phyloP scores from a whole-genome alignment of 2,888 invertebrate genomes.

The Aplocera efformata region DNA sequence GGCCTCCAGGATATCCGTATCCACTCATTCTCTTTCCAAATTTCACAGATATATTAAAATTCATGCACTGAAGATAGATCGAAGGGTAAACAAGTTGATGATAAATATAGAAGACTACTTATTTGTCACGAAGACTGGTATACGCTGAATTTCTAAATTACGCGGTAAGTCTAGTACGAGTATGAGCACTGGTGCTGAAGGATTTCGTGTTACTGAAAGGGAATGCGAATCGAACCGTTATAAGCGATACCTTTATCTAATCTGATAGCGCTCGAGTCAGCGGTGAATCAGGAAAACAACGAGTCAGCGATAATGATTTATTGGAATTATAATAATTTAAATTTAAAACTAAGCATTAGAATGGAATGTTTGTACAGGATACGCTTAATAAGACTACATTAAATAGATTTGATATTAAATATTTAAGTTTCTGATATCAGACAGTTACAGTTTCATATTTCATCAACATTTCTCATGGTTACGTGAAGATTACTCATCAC shows the following conservation, averaged over 20 bases:
- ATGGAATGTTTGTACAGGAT: slow-evolving; percentile 32
- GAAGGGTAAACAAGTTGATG: no score
- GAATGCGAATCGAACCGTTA: slow-evolving; percentile 19
- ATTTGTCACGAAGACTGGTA: no score
- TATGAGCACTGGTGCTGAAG: not conserved
- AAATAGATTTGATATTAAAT: slow-evolving; percentile 4
- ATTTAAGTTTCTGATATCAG: no score
- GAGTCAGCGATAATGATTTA: slow-evolving; percentile 24
- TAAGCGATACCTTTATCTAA: slow-evolving; percentile 34
- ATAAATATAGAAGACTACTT: no score
- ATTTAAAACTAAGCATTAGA: slow-evolving; percentile 22
- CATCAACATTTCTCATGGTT: no score
- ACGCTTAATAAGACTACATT: slow-evolving; percentile 7
- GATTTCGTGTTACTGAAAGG: slow-evolving; percentile 13
- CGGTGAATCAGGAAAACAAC: slow-evolving; percentile 26
- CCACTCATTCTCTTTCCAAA: slow-evolving; percentile 46
- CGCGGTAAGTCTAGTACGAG: no score
- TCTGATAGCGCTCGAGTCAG: slow-evolving; percentile 30
- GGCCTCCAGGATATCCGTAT: slow-evolving; percentile 36
- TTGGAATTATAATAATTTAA: slow-evolving; percentile 32
- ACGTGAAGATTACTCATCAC: no score
- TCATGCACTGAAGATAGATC: not conserved
- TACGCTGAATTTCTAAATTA: no score
- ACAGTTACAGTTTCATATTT: no score
- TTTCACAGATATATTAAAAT: slow-evolving; percentile 1